These are phyloP conservation scores for Monoplex corrugatus DNA, from an alignment of 2,888 invertebrate species.

Conservation along the genomic window DNA sequence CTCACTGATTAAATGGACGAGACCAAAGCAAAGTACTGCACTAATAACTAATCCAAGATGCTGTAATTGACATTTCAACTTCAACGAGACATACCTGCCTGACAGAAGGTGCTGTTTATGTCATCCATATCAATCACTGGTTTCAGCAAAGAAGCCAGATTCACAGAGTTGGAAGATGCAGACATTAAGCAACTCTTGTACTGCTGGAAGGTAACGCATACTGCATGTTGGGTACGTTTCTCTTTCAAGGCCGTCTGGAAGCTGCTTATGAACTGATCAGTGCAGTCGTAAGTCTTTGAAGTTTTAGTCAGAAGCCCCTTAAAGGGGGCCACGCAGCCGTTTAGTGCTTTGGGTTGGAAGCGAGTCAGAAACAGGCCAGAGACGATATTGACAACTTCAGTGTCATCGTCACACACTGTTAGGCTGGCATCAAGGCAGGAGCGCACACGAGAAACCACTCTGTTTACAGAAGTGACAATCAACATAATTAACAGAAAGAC, in stretches of 20 bases:
- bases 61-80: too few species aligned
- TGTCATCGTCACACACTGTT: background rate
- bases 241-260: background rate
- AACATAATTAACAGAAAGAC: background rate
- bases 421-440: background rate
- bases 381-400: background rate
- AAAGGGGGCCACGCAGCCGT: background rate
- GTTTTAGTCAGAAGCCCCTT: background rate
- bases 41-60: too few species aligned
- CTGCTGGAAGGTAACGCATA: background rate
- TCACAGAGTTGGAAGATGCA: background rate
- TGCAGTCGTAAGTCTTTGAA: background rate
- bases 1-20: too few species aligned
- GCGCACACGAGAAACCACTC: background rate
- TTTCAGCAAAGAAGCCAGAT: background rate
- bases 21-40: too few species aligned
- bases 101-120: background rate
- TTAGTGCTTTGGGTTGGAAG: background rate
- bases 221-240: background rate
- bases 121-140: background rate
- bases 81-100: too few species aligned
- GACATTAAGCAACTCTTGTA: background rate
- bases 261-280: background rate
- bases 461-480: background rate
- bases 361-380: background rate